These are phyloP conservation scores for Mus spretus DNA, from an alignment of 2,797 vertebrate genomes.

Conservation along the genomic window DNA sequence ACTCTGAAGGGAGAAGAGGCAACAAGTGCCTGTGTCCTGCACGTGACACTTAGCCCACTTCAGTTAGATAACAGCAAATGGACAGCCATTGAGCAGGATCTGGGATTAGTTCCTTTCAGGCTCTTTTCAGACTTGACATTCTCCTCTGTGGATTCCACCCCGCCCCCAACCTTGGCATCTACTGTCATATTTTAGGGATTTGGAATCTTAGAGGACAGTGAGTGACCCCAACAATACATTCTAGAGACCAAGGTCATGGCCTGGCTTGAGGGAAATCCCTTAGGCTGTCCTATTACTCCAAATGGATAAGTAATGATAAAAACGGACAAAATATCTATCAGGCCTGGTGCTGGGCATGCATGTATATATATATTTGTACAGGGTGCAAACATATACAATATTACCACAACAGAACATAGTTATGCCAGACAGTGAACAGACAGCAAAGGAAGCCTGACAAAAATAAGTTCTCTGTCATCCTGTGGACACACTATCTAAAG, in stretches of 20 bases:
- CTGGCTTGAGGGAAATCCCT: not conserved
- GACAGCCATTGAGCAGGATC: not conserved
- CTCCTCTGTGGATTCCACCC: not conserved
- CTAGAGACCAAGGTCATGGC: slow-evolving; percentile 57
- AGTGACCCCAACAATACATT: not conserved
- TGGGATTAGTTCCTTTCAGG: not conserved
- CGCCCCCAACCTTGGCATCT: not conserved
- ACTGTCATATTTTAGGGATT: slow-evolving; percentile 60
- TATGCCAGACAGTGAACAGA: not conserved
- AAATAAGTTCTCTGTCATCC: not conserved
- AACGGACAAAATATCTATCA: not conserved
- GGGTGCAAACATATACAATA: not conserved
- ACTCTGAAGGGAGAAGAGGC: slow-evolving; percentile 59
- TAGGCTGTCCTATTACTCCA: not conserved
- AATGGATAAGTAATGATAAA: not conserved
- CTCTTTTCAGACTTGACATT: not conserved
- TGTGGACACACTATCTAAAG: not conserved
- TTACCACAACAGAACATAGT: not conserved
- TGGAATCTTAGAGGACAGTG: slow-evolving; percentile 24
- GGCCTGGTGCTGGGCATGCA: not conserved
- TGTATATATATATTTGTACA: not conserved
- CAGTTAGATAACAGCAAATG: slow-evolving; percentile 29
- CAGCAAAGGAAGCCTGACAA: not conserved
- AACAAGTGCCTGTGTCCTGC: slow-evolving; percentile 41
- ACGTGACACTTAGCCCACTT: slow-evolving; percentile 1